phyloP scores from a whole-genome alignment of 2,113 vertebrate genomes.

The Hystrix cristata region DNA sequence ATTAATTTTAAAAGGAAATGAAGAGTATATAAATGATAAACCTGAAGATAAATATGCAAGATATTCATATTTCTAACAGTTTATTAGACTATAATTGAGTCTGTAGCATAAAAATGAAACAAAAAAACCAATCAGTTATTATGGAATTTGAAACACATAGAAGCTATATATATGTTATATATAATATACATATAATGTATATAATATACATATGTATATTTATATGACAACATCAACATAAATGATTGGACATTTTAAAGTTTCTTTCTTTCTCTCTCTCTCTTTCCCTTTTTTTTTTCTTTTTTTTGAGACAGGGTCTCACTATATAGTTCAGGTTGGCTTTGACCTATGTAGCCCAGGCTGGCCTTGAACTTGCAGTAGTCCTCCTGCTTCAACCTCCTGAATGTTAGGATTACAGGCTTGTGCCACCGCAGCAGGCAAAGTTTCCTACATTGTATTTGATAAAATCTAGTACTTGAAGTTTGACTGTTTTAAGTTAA shows the following conservation, averaged over 20 bases:
- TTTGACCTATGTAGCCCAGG: neutral
- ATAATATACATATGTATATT: neutral
- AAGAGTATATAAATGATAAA: neutral
- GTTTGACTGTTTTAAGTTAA: neutral
- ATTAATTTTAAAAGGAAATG: constrained; percentile 33
- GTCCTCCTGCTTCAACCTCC: neutral
- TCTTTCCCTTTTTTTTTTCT: neutral
- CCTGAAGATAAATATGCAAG: neutral
- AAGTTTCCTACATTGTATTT: constrained; percentile 24
- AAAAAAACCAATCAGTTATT: neutral
- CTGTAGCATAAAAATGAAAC: neutral
- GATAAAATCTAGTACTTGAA: neutral
- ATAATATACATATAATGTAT: neutral
- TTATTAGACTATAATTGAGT: neutral
- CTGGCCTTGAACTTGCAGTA: neutral
- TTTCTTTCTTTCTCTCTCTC: neutral
- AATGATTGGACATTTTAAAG: neutral
- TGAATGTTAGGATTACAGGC: neutral
- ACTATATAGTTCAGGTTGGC: neutral
- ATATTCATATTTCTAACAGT: neutral
- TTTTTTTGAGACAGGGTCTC: neutral
- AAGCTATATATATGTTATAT: neutral
- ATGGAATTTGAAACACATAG: neutral
- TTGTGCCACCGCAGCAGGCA: neutral
- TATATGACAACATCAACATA: neutral